Base-by-base conservation (phyloP, 2,888 invertebrate species). In the Zhuqinia jingwanae region DNA sequence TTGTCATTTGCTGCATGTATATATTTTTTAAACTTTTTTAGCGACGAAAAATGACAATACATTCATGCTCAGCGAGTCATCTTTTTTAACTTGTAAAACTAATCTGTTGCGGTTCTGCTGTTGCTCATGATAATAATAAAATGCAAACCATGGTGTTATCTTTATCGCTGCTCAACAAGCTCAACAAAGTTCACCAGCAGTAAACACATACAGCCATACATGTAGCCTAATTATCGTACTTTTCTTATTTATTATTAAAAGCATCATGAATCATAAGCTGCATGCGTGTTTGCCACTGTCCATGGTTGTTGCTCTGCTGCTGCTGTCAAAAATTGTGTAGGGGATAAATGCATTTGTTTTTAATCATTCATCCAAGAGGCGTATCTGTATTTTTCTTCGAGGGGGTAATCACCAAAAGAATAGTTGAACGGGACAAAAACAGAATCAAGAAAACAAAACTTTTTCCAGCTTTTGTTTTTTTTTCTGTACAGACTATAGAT, bases 311-410 rank as follows among this genome's bases (percentile, higher is more conserved):
- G n/a, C n/a, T n/a, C n/a, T n/a, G n/a, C n/a, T n/a, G n/a, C n/a
- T n/a, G n/a, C n/a, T n/a, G n/a, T n/a, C n/a, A n/a, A n/a, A n/a
- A n/a, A n/a, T n/a, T n/a, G n/a, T n/a, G n/a, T n/a, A n/a, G n/a
- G n/a, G n/a, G n/a, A 30, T 36, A 65, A n/a, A 2, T 65, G 30
- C 65, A 10, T 42, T n/a, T 20, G 27, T 65, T 20, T 10, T 68
- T 17, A 68, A n/a, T n/a, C n/a, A n/a, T n/a, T 68, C 20, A 68
- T 68, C 20, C 58, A 2, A 70, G 47, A 70, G 70, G 70, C 70
- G 70, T 70, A 70, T 70, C 70, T 47, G n/a, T 70, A 47, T 22
- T 47, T 47, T 70, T 47, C 47, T 22, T 47, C 1, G 2, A 20
- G 36, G 8, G 36, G 8, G 60, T 22, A 60, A 50, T 53, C 50